Conservation (phyloP, 1,140 invertebrate species). For the Scaptomyza montana region DNA sequence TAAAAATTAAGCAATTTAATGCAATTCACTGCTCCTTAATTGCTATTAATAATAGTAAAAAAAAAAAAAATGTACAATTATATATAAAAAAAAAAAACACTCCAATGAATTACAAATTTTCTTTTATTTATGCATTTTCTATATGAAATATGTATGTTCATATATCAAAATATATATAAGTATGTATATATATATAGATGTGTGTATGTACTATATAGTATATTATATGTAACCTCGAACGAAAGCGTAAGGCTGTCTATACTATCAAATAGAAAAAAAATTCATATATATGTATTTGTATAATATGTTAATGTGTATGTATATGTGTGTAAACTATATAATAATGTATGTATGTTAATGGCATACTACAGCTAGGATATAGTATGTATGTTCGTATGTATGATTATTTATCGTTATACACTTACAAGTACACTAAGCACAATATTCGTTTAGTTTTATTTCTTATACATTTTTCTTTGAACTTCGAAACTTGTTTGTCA, state of each 20-base stretch:
- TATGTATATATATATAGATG: conserved; percentile 14
- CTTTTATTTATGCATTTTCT: conserved; percentile 2
- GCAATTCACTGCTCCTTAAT: conserved; percentile 56
- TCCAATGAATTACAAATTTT: not conserved
- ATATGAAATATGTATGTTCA: conserved; percentile 40
- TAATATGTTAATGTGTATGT: conserved; percentile 22
- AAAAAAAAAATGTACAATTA: conserved; percentile 8
- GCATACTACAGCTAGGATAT: conserved; percentile 63
- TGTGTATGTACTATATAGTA: conserved; percentile 10
- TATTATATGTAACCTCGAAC: conserved; percentile 11
- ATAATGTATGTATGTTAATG: conserved; percentile 39
- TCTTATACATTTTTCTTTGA: not conserved
- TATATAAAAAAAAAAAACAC: conserved; percentile 11
- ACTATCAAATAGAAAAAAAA: conserved; percentile 40
- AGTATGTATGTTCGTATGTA: conserved; percentile 19
- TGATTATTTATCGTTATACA: conserved; percentile 71
- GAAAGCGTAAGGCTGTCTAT: conserved; percentile 24
- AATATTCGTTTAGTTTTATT: conserved; percentile 40
- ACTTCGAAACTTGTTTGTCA: not conserved
- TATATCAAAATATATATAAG: conserved; percentile 57
- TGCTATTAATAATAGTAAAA: conserved; percentile 26
- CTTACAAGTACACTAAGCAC: conserved; percentile 79
- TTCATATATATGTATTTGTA: conserved; percentile 27
- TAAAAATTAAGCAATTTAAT: conserved; percentile 55
- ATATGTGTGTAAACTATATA: conserved; percentile 11